A percentile compares a stretch with the other conserved stretches of the same genome.
Evolutionary conservation across 2,888 invertebrate species (phyloP).

Genomic region (Gymnoscelis rufifasciata): DNA sequence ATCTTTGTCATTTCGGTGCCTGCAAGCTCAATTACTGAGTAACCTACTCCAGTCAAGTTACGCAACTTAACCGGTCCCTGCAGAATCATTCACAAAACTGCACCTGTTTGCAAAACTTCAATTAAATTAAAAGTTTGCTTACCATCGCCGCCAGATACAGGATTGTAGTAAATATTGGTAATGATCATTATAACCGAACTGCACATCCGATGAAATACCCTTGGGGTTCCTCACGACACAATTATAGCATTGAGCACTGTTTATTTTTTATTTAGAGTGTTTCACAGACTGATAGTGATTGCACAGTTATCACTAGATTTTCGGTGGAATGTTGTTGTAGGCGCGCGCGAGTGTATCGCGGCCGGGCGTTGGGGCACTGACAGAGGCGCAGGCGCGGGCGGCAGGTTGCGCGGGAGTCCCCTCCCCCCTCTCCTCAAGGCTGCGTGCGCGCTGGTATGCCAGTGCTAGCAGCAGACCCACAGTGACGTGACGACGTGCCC

Average conservation of each 20-base stretch:
- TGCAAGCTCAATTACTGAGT: constrained; percentile 34
- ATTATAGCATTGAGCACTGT: constrained; percentile 33
- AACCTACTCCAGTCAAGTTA: constrained; percentile 46
- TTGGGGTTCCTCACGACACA: constrained; percentile 39
- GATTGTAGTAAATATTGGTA: constrained; percentile 32
- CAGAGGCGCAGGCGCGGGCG: constrained; percentile 47
- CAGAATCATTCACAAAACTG: constrained; percentile 55
- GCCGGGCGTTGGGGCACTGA: constrained; percentile 55
- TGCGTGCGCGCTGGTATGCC: constrained; percentile 32
- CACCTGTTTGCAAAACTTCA: constrained; percentile 42
- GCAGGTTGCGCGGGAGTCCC: constrained; percentile 63
- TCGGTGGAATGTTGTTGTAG: constrained; percentile 23
- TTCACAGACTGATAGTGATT: constrained; percentile 51
- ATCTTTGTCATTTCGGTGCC: constrained; percentile 49
- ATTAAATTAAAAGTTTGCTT: constrained; percentile 25
- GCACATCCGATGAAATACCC: constrained; percentile 45
- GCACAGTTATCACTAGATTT: constrained; percentile 41
- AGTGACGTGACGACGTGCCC: constrained; percentile 78
- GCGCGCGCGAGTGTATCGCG: constrained; percentile 21
- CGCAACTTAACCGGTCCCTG: constrained; percentile 57
- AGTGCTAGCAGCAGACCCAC: constrained; percentile 44
- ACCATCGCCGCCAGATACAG: constrained; percentile 15
- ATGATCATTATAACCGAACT: constrained; percentile 38
- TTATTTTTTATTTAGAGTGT: constrained; percentile 48
- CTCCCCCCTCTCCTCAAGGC: constrained; percentile 37